Evolutionary conservation across 2,113 vertebrate genomes (phyloP).

Genomic region (Motacilla alba): DNA sequence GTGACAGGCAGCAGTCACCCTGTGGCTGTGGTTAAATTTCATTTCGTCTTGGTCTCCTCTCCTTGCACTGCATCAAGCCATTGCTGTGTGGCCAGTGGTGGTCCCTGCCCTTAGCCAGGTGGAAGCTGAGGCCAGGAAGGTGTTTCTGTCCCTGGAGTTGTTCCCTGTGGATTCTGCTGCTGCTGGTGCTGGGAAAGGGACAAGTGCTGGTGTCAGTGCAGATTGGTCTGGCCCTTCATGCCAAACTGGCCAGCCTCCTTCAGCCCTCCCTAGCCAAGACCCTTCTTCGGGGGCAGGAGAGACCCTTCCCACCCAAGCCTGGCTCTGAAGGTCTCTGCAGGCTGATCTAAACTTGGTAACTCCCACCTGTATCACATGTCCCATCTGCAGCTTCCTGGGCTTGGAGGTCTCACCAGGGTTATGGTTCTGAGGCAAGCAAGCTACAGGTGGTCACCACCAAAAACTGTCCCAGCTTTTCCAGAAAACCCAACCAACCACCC

Average conservation of each 20-base stretch:
- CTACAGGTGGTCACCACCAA: background rate
- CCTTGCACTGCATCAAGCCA: background rate
- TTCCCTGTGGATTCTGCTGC: rapidly evolving
- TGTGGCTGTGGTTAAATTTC: background rate
- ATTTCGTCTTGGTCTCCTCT: background rate
- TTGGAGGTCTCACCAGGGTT: background rate
- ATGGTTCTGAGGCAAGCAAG: background rate
- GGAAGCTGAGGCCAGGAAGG: background rate
- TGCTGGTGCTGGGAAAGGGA: background rate
- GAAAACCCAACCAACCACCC: background rate
- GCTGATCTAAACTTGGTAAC: background rate
- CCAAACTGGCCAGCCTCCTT: background rate
- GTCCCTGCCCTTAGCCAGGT: background rate
- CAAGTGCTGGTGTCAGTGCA: background rate
- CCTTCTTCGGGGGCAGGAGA: background rate
- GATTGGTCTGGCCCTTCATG: background rate
- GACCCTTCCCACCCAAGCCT: background rate
- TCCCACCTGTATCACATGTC: rapidly evolving
- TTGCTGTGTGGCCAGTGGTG: rapidly evolving
- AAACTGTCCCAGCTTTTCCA: background rate
- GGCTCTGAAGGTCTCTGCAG: background rate
- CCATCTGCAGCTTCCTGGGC: background rate
- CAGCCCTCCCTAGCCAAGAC: background rate
- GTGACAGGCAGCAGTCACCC: background rate
- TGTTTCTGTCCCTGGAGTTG: background rate